Conservation (phyloP, 2,888 invertebrate genomes). For the Frankliniella intonsa region DNA sequence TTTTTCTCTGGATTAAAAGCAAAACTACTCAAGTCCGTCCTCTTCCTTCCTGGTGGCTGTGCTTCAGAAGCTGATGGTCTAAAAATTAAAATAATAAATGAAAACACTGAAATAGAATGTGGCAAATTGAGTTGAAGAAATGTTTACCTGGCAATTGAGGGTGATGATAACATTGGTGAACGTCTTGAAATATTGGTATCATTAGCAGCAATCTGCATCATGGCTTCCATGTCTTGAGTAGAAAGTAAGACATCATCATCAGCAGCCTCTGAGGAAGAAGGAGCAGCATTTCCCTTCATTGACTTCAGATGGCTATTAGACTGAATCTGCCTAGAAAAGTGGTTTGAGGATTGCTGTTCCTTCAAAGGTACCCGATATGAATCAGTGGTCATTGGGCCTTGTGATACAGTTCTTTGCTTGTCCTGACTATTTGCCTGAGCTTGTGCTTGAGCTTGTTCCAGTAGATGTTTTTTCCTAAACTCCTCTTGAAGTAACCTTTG, state of each 20-base stretch:
- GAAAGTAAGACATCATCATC: neutral
- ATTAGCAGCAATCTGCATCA: neutral
- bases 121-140: neutral
- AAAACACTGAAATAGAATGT: neutral
- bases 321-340: too few species aligned
- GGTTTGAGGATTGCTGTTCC: neutral
- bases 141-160: neutral
- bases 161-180: neutral
- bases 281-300: too few species aligned
- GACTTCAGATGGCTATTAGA: too few species aligned
- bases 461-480: neutral
- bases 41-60: neutral
- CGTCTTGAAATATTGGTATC: neutral
- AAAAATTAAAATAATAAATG: neutral
- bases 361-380: neutral
- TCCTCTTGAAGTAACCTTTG: neutral
- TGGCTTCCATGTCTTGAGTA: constrained; percentile 9
- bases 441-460: neutral
- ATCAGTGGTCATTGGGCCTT: neutral
- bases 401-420: neutral
- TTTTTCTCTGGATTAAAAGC: constrained; percentile 17
- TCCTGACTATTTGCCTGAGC: neutral
- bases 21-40: neutral
- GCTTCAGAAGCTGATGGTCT: neutral
- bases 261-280: neutral